phyloP scores from a whole-genome alignment of 2,113 vertebrate genomes.

The Leiothrix lutea region DNA sequence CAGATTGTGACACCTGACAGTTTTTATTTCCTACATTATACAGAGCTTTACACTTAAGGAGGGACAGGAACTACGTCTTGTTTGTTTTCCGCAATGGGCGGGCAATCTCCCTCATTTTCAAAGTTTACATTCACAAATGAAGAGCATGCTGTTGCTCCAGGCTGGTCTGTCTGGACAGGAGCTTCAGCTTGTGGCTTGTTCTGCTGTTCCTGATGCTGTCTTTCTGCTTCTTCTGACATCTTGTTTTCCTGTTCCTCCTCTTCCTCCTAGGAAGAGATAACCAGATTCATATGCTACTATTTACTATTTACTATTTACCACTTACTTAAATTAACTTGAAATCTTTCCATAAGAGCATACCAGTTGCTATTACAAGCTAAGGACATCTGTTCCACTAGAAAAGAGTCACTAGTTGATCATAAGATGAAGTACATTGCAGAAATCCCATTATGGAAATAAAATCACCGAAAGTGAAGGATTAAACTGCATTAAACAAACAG shows the following conservation, averaged over 20 bases:
- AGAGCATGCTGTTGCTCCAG: constrained; percentile 60
- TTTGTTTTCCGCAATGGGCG: constrained; percentile 69
- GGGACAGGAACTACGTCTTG: constrained; percentile 79
- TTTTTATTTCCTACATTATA: not conserved
- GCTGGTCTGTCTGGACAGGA: constrained; percentile 65
- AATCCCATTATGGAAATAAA: not conserved
- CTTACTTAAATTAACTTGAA: not conserved
- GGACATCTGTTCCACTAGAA: not conserved
- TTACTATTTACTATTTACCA: not conserved
- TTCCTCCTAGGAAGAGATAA: constrained; percentile 77
- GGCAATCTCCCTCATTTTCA: constrained; percentile 78
- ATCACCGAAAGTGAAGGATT: not conserved
- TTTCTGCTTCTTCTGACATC: constrained; percentile 89
- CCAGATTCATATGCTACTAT: not conserved
- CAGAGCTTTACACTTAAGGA: constrained; percentile 68
- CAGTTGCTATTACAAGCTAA: not conserved
- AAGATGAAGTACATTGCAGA: not conserved
- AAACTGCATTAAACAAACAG: not conserved
- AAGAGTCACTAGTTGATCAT: not conserved
- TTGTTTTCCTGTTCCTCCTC: constrained; percentile 87
- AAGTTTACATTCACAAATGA: constrained; percentile 80
- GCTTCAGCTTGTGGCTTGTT: constrained; percentile 66
- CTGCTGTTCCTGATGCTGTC: constrained; percentile 75
- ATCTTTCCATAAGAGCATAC: not conserved
- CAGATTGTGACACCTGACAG: constrained; percentile 18